Base-by-base conservation (phyloP, 2,888 invertebrate species). In the Ypsolopha scabrella region DNA sequence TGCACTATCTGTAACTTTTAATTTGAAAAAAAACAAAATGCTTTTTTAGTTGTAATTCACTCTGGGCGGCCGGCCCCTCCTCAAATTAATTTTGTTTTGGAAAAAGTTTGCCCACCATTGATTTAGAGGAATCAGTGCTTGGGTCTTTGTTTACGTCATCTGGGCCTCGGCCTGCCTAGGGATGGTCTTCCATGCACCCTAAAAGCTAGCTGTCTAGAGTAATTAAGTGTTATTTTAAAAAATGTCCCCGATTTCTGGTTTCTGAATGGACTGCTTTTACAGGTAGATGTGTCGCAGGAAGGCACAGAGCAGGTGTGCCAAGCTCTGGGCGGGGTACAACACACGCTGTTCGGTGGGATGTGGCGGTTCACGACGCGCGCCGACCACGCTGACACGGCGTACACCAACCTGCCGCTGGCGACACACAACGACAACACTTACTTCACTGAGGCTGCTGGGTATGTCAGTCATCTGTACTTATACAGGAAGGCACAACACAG, bases 341-440 rank as follows among this genome's bases (percentile, higher is more conserved):
- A 88, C 55, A 93, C 94, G 0, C 70, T 93, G 50, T 95, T 91
- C 64, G 94, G 94, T 4, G 90, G 90, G 39, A 90, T 93, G 88
- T 94, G 92, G 90, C 81, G 87, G 41, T 90, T 93, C 60, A 88
- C 88, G 6, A 87, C 89, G 13, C 71, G 82, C 35, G 70, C 82
- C 9, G 87, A 87, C 6, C 90, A 91, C 59, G 89, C 89, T 0
- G 95, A 95, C 62, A 92, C 92, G 0, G 93, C 94, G 0, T 95
- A 94, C 63, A 90, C 91, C 0, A 90, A 88, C 50, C 75, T 90
- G 3, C 88, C 88, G 11, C 76, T 95, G 0, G 91, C 90, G 2
- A 87, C 90, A 0, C 95, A 95, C 64, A 94, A 90, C 3, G 95
- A 95, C 65, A 92, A 90, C 51, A 94, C 93, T 0, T 95, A 94